A percentile compares a stretch with the other conserved stretches of the same genome.
Conservation (phyloP, 2,797 vertebrate genomes). For the Girardinus metallicus region DNA sequence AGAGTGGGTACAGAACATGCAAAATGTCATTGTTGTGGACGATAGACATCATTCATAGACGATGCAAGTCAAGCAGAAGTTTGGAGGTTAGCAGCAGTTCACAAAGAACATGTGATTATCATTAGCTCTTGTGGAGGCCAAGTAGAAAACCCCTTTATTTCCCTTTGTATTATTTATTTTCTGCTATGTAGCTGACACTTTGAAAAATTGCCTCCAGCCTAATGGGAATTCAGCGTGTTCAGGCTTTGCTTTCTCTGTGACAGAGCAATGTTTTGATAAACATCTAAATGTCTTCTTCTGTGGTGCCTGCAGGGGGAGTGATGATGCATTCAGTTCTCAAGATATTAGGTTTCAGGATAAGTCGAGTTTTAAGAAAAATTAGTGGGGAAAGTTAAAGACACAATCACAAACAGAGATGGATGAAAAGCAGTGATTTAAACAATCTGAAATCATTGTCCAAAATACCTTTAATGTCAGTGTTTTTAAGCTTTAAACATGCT, state of each 20-base stretch:
- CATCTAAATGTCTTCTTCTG: background rate
- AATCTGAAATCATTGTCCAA: background rate
- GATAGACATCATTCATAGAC: slow-evolving; percentile 13
- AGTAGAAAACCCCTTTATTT: slow-evolving; percentile 65
- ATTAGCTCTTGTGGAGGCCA: slow-evolving; percentile 42
- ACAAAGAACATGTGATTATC: slow-evolving; percentile 50
- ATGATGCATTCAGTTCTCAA: background rate
- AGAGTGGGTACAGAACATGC: background rate
- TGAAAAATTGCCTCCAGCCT: slow-evolving; percentile 42
- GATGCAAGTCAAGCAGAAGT: slow-evolving; percentile 29
- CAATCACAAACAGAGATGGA: background rate
- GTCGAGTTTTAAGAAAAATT: background rate
- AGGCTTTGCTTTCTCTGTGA: slow-evolving; percentile 8
- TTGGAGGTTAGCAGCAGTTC: slow-evolving; percentile 39
- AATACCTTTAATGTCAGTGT: background rate
- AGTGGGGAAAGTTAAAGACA: no score
- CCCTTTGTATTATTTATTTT: slow-evolving; percentile 69
- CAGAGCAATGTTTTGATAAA: background rate
- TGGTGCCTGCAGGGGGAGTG: background rate
- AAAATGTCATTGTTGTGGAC: background rate
- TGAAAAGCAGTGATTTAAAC: background rate
- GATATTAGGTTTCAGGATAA: background rate
- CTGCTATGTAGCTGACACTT: slow-evolving; percentile 64
- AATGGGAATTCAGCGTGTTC: slow-evolving; percentile 54
- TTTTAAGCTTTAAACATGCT: background rate